phyloP scores from a whole-genome alignment of 1,140 invertebrate species.

The Euura lappo region DNA sequence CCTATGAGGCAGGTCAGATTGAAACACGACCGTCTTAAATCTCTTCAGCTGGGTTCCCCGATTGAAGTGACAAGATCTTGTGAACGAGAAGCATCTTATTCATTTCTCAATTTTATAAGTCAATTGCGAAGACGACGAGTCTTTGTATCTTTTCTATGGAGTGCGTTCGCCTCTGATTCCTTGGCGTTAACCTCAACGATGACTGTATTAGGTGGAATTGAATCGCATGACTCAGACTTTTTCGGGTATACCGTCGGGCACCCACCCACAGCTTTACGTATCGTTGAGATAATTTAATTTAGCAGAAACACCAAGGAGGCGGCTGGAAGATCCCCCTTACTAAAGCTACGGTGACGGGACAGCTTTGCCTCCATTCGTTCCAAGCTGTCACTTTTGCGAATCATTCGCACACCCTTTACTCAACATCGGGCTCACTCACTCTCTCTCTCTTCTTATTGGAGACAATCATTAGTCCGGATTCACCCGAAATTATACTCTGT shows the following conservation, averaged over 20 bases:
- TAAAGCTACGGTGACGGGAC: no score
- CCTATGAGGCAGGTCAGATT: no score
- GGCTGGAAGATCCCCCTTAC: background rate
- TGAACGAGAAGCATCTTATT: no score
- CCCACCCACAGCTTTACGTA: background rate
- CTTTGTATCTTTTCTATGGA: no score
- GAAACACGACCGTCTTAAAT: no score
- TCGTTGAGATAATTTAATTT: background rate
- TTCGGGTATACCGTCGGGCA: background rate
- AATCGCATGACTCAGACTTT: background rate
- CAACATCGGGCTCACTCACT: background rate
- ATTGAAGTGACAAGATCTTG: no score
- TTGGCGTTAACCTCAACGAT: background rate
- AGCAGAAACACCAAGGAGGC: background rate
- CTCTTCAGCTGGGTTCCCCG: no score
- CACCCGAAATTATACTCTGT: background rate
- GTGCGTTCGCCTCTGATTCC: background rate
- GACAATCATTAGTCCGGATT: background rate
- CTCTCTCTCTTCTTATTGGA: background rate
- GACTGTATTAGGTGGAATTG: background rate
- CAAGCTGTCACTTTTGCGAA: background rate
- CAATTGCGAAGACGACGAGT: no score
- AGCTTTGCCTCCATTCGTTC: background rate
- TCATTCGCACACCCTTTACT: slow-evolving; percentile 1
- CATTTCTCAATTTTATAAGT: no score